A percentile compares a stretch with the other conserved stretches of the same genome.
These are phyloP conservation scores for Patagioenas fasciata DNA, from an alignment of 2,113 vertebrate species.

Conservation along the genomic window DNA sequence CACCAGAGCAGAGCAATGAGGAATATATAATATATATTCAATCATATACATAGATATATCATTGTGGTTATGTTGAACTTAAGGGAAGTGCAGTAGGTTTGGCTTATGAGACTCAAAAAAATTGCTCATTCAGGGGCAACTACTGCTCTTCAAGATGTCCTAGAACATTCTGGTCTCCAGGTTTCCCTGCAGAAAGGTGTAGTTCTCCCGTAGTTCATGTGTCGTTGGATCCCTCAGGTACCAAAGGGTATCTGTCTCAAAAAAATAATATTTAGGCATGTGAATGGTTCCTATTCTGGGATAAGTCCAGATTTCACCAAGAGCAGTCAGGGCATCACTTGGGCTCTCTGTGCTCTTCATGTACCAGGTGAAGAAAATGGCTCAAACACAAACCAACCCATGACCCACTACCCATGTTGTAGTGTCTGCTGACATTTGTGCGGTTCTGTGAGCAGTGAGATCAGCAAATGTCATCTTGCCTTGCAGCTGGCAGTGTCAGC, in stretches of 20 bases:
- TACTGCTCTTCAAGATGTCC: neutral
- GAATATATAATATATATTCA: neutral
- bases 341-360: neutral
- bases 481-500: neutral
- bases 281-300: neutral
- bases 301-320: neutral
- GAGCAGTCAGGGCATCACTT: neutral
- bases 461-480: neutral
- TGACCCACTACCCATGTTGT: neutral
- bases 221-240: neutral
- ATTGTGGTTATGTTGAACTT: neutral
- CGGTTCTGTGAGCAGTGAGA: neutral
- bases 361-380: neutral
- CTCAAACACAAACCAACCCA: neutral
- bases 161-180: neutral
- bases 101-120: neutral
- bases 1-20: neutral
- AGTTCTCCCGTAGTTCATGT: neutral
- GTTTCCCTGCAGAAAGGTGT: neutral
- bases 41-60: neutral
- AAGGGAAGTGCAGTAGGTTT: neutral
- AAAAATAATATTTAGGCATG: neutral
- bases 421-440: neutral
- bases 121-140: neutral
- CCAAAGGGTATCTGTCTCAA: neutral